A percentile compares a stretch with the other conserved stretches of the same genome.
Conservation (phyloP, 2,888 invertebrate genomes). For the Drosophila birchii region DNA sequence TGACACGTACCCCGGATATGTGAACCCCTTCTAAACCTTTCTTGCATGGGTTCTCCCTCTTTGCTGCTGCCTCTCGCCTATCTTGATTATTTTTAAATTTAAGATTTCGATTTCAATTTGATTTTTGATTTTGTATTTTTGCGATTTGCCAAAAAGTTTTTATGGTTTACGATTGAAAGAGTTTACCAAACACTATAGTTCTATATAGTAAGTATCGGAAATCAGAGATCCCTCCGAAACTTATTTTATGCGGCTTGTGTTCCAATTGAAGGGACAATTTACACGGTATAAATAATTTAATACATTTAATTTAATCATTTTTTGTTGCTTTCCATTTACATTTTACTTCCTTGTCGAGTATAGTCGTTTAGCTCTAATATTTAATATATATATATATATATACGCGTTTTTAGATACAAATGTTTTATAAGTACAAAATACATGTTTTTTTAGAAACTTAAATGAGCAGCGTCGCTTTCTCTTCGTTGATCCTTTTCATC, state of each 20-base stretch:
- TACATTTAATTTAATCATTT: constrained; percentile 43
- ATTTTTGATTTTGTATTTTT: constrained; percentile 18
- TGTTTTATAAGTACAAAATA: constrained; percentile 71
- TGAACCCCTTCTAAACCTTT: constrained; percentile 18
- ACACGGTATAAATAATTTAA: constrained; percentile 68
- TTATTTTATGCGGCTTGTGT: not conserved
- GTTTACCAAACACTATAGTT: constrained; percentile 41
- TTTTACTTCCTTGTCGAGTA: constrained; percentile 36
- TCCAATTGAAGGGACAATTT: constrained; percentile 46
- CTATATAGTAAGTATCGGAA: constrained; percentile 15
- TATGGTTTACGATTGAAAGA: constrained; percentile 23
- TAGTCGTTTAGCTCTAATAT: constrained; percentile 46
- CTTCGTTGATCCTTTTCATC: constrained; percentile 36
- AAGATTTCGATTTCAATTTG: constrained; percentile 16
- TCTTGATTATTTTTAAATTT: constrained; percentile 17
- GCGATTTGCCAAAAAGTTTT: constrained; percentile 35
- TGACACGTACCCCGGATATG: constrained; percentile 33
- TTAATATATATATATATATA: constrained; percentile 32
- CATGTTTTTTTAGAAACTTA: constrained; percentile 74
- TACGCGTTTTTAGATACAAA: constrained; percentile 57
- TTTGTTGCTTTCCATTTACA: constrained; percentile 58
- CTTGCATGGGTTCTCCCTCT: constrained; percentile 3
- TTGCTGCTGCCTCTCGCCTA: not conserved
- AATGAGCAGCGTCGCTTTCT: constrained; percentile 63
- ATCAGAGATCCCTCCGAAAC: not conserved